Percentiles rank a stretch among this genome's conserved stretches.
These are phyloP conservation scores for Drosophila barbarae DNA, from an alignment of 2,888 invertebrate species.

Conservation along the genomic window DNA sequence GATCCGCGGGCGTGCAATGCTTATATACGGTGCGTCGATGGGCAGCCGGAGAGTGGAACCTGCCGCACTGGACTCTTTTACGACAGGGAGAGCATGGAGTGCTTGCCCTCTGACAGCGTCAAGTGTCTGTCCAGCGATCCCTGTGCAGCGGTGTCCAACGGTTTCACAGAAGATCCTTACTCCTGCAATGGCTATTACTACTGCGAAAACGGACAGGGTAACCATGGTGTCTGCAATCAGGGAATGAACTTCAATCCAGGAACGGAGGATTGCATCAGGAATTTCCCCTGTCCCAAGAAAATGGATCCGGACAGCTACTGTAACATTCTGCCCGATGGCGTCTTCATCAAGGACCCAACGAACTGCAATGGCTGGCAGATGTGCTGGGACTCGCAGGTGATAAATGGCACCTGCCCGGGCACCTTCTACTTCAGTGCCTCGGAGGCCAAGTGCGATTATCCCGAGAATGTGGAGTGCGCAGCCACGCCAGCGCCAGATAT, in stretches of 20 bases:
- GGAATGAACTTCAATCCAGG: constrained; percentile 68
- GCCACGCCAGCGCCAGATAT: constrained; percentile 40
- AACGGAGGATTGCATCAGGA: constrained; percentile 62
- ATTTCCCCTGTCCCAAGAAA: constrained; percentile 56
- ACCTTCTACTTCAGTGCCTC: constrained; percentile 64
- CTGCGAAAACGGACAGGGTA: constrained; percentile 61
- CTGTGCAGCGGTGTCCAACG: constrained; percentile 58
- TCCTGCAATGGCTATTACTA: constrained; percentile 75
- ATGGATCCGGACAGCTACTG: constrained; percentile 68
- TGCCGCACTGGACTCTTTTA: constrained; percentile 64
- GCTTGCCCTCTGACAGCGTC: constrained; percentile 51
- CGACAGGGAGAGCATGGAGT: constrained; percentile 57
- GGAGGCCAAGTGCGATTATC: constrained; percentile 63
- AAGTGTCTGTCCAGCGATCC: constrained; percentile 72
- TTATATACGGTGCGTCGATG: constrained; percentile 71
- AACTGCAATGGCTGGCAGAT: constrained; percentile 67
- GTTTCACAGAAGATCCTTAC: constrained; percentile 71
- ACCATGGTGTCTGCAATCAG: constrained; percentile 56
- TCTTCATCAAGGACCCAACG: constrained; percentile 58
- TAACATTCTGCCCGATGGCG: constrained; percentile 74
- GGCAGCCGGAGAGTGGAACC: constrained; percentile 56
- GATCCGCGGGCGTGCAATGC: constrained; percentile 70
- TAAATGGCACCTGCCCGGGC: constrained; percentile 65
- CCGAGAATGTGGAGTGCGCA: constrained; percentile 56
- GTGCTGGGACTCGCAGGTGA: constrained; percentile 58